These are phyloP conservation scores for Carcharodon carcharias DNA, from an alignment of 2,797 vertebrate species.

Conservation along the genomic window DNA sequence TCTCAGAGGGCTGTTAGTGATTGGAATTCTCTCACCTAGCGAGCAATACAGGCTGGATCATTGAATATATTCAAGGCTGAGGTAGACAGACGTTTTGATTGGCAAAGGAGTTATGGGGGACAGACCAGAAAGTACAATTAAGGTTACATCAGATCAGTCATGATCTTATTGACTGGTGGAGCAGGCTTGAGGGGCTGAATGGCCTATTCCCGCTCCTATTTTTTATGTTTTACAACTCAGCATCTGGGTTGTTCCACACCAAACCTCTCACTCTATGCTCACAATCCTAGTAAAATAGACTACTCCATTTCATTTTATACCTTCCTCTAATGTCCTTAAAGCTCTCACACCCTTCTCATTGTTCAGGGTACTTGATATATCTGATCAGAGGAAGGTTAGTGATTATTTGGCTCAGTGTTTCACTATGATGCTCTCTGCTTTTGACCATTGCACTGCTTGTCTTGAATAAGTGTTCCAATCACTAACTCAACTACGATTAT, in stretches of 20 bases:
- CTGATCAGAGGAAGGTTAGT: not conserved
- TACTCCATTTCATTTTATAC: not conserved
- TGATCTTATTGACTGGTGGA: no score
- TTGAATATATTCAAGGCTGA: no score
- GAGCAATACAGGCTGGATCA: no score
- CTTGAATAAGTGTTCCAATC: not conserved
- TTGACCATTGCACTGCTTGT: not conserved
- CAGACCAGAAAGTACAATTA: no score
- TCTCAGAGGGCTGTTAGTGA: no score
- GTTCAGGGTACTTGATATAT: not conserved
- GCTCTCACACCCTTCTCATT: not conserved
- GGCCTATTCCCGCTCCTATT: no score
- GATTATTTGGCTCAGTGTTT: not conserved
- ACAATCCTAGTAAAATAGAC: no score
- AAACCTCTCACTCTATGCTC: not conserved
- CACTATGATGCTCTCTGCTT: not conserved
- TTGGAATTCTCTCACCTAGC: no score
- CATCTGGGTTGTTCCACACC: not conserved
- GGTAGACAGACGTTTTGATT: no score
- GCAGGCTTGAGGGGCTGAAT: no score
- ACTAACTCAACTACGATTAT: not conserved
- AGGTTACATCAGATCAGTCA: no score
- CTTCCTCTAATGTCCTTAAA: not conserved
- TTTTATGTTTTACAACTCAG: not conserved
- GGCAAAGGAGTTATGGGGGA: no score